These are phyloP conservation scores for Pseudochirops cupreus DNA, from an alignment of 2,797 vertebrate genomes.

Conservation along the genomic window DNA sequence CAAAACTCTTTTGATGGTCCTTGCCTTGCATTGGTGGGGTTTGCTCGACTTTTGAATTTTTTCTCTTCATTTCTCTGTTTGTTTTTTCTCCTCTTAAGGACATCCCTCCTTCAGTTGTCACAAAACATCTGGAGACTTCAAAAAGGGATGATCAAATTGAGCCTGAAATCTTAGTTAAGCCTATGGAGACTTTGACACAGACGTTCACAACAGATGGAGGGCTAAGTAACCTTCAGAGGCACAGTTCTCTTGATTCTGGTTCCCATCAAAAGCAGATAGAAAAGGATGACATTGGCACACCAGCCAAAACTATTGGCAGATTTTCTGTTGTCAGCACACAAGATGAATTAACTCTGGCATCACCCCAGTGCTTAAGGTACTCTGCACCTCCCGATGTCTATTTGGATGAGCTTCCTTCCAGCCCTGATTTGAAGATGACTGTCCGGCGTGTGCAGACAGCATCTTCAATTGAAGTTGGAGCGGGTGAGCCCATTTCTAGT, in stretches of 20 bases:
- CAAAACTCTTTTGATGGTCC: background rate
- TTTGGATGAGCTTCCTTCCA: constrained; percentile 91
- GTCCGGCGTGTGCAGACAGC: constrained; percentile 89
- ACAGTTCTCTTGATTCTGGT: constrained; percentile 86
- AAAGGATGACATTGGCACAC: constrained; percentile 74
- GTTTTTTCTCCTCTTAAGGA: constrained; percentile 76
- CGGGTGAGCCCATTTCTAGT: constrained; percentile 91
- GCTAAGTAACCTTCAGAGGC: constrained; percentile 83
- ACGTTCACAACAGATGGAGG: constrained; percentile 70
- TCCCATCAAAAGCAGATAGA: constrained; percentile 87
- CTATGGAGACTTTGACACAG: constrained; percentile 79
- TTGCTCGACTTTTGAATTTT: background rate
- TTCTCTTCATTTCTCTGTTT: constrained; percentile 3
- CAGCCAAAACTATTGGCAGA: constrained; percentile 93
- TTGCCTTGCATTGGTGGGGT: background rate
- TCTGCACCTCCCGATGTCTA: constrained; percentile 97
- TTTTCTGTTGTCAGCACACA: constrained; percentile 95
- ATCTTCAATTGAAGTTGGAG: constrained; percentile 89
- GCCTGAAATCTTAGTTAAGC: constrained; percentile 81
- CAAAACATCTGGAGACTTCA: constrained; percentile 61
- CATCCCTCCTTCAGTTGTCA: constrained; percentile 55
- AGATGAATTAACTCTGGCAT: constrained; percentile 90
- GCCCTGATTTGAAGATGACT: constrained; percentile 86
- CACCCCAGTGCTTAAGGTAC: constrained; percentile 90
- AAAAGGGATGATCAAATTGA: constrained; percentile 82